Conservation (phyloP, 2,888 invertebrate species). For the Scaptomyza caliginosa region DNA sequence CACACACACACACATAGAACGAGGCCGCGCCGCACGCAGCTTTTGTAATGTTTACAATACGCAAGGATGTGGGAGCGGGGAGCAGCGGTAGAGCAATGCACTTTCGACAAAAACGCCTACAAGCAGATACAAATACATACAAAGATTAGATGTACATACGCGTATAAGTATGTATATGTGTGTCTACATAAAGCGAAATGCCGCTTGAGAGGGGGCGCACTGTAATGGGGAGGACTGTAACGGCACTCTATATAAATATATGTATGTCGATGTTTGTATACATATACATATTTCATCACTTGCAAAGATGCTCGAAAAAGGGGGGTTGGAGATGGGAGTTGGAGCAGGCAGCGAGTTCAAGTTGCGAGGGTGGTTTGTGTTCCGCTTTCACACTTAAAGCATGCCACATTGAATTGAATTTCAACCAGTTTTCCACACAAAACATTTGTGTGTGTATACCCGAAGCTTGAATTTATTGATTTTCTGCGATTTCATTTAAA, state of each 20-base stretch:
- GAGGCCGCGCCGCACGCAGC: conserved; percentile 70
- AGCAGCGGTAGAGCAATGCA: conserved; percentile 66
- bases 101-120: conserved; percentile 62
- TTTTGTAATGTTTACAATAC: conserved; percentile 74
- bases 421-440: conserved; percentile 49
- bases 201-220: conserved; percentile 63
- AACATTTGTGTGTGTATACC: conserved; percentile 63
- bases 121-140: conserved; percentile 59
- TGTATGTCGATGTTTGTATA: conserved; percentile 6
- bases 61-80: conserved; percentile 16
- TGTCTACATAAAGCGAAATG: conserved; percentile 47
- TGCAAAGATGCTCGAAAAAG: conserved; percentile 47
- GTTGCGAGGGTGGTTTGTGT: conserved; percentile 68
- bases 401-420: conserved; percentile 46
- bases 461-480: conserved; percentile 73
- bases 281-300: conserved; percentile 32
- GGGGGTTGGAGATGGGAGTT: conserved; percentile 36
- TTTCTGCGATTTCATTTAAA: conserved; percentile 59
- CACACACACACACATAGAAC: conserved; percentile 52
- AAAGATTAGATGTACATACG: conserved; percentile 30
- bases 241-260: conserved; percentile 50
- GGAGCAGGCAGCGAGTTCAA: conserved; percentile 30
- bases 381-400: conserved; percentile 69
- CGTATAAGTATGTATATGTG: conserved; percentile 1
- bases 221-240: conserved; percentile 68